Conservation (phyloP, 2,888 invertebrate species). For the Invenusta paracnida region DNA sequence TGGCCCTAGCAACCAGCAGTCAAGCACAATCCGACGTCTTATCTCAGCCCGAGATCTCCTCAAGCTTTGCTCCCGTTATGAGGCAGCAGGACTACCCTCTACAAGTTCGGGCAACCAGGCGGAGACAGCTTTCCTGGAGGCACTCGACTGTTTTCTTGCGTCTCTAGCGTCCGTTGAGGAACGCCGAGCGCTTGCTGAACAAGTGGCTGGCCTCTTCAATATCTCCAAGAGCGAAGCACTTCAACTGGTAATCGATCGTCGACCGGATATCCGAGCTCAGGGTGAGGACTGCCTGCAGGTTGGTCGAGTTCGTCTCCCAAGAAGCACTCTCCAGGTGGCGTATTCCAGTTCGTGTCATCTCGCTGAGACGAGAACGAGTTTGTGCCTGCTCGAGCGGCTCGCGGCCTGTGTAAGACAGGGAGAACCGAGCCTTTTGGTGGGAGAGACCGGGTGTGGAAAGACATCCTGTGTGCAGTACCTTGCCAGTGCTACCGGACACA, state of each 20-base stretch:
- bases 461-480: conserved; percentile 88
- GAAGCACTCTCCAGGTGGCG: too few species aligned
- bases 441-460: conserved; percentile 93
- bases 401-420: conserved; percentile 79
- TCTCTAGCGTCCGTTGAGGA: conserved; percentile 68
- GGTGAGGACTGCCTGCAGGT: conserved; percentile 50
- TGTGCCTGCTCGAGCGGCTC: conserved; percentile 72
- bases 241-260: not conserved
- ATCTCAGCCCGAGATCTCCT: conserved; percentile 71
- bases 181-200: conserved; percentile 57
- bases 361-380: conserved; percentile 55
- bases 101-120: conserved; percentile 60
- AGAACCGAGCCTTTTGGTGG: conserved; percentile 89
- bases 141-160: conserved; percentile 82
- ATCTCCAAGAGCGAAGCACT: not conserved
- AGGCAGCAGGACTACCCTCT: conserved; percentile 68
- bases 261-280: not conserved
- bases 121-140: conserved; percentile 75
- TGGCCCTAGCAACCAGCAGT: not conserved
- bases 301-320: conserved; percentile 50
- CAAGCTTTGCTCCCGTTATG: conserved; percentile 79
- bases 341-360: too few species aligned
- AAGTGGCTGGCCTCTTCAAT: not conserved
- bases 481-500: conserved; percentile 72
- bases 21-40: not conserved